Percentiles rank a stretch among this genome's conserved stretches.
Conservation (phyloP, 2,797 vertebrate genomes). For the Setipinna tenuifilis region DNA sequence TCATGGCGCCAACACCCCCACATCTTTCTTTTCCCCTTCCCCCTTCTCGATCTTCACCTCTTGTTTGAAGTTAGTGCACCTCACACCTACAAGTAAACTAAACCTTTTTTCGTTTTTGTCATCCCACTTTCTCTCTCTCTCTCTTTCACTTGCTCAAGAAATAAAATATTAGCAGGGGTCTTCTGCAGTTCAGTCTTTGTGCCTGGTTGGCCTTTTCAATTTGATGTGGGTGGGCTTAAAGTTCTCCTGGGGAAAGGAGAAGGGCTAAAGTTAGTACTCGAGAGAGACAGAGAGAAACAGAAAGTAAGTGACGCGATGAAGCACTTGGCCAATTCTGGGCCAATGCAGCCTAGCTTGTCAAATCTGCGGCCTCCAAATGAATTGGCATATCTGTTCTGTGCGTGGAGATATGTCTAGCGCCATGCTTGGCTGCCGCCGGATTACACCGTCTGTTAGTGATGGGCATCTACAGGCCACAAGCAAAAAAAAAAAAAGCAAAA, state of each 20-base stretch:
- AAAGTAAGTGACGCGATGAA: slow-evolving; percentile 77
- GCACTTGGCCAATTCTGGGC: slow-evolving; percentile 92
- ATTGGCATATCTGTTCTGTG: slow-evolving; percentile 89
- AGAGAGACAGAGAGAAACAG: slow-evolving; percentile 66
- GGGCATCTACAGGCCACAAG: slow-evolving; percentile 17
- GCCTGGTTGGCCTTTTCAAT: slow-evolving; percentile 86
- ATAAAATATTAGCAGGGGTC: slow-evolving; percentile 29
- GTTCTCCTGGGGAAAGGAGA: slow-evolving; percentile 59
- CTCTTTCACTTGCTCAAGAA: slow-evolving; percentile 31
- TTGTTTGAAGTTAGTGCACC: slow-evolving; percentile 10
- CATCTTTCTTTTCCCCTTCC: slow-evolving; percentile 41
- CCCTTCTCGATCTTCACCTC: slow-evolving; percentile 52
- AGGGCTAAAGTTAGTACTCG: slow-evolving; percentile 57
- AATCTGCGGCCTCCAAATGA: slow-evolving; percentile 91
- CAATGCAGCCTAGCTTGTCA: slow-evolving; percentile 97
- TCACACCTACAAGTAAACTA: slow-evolving; percentile 4
- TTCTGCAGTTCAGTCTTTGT: slow-evolving; percentile 68
- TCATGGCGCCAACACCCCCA: slow-evolving; percentile 64
- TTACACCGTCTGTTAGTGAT: slow-evolving; percentile 21
- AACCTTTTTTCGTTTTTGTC: background rate
- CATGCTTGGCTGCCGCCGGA: slow-evolving; percentile 90
- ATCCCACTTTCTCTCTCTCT: slow-evolving; percentile 65
- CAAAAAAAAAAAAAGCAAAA: background rate
- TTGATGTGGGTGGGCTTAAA: slow-evolving; percentile 77
- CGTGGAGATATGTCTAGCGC: slow-evolving; percentile 87